phyloP scores from a whole-genome alignment of 2,888 invertebrate genomes.

The Axea sp. region DNA sequence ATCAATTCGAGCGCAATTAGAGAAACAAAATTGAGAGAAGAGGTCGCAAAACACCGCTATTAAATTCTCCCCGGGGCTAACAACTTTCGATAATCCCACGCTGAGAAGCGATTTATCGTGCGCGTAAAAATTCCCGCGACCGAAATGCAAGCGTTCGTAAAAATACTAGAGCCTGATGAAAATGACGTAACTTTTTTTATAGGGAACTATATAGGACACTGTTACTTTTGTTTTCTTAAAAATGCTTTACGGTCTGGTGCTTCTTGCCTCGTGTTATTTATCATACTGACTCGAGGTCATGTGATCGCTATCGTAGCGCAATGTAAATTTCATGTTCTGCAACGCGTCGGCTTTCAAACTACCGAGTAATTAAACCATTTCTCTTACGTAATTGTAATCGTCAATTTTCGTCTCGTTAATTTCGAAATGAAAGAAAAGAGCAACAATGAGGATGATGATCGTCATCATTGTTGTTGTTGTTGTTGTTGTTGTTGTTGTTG shows the following conservation, averaged over 20 bases:
- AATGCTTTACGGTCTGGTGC: conserved; percentile 50
- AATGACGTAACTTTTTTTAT: conserved; percentile 22
- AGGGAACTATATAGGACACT: conserved; percentile 22
- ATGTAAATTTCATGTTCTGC: conserved; percentile 15
- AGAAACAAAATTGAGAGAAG: too few relatives aligned
- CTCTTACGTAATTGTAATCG: background rate
- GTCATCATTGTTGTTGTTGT: too few relatives aligned
- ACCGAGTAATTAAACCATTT: conserved; percentile 13
- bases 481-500: too few relatives aligned
- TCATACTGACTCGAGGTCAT: conserved; percentile 33
- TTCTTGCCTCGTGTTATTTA: conserved; percentile 45
- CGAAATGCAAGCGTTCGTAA: too few relatives aligned
- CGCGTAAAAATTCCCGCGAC: too few relatives aligned
- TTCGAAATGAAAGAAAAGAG: too few relatives aligned
- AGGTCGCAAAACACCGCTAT: too few relatives aligned
- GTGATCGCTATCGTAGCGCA: conserved; percentile 24
- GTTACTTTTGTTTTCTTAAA: conserved; percentile 51
- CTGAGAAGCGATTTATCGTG: too few relatives aligned
- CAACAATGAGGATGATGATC: too few relatives aligned
- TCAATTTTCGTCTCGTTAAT: background rate
- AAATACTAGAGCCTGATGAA: conserved; percentile 6
- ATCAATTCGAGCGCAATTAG: too few relatives aligned
- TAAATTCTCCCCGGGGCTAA: too few relatives aligned
- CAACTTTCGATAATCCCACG: too few relatives aligned
- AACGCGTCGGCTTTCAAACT: conserved; percentile 1